These are phyloP conservation scores for Huso huso DNA, from an alignment of 2,797 vertebrate species.

Conservation along the genomic window DNA sequence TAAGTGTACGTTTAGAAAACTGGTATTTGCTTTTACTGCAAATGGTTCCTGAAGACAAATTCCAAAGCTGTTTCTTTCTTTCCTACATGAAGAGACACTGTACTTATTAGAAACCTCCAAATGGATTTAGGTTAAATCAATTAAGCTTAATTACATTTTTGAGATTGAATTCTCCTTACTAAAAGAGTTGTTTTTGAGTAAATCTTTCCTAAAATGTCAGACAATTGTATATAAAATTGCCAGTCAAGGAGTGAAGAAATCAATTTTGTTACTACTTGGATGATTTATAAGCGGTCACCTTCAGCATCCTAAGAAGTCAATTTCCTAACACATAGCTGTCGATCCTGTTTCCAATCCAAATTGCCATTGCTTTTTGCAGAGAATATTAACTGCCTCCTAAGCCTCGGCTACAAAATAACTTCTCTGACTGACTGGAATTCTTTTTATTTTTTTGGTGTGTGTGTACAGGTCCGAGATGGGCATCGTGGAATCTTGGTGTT, in stretches of 20 bases:
- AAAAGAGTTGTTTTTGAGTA: conserved; percentile 13
- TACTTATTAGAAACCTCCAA: neutral
- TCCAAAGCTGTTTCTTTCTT: too few relatives aligned
- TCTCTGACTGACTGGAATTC: too few relatives aligned
- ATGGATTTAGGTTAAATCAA: conserved; percentile 7
- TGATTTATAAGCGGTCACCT: conserved; percentile 30
- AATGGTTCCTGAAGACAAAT: too few relatives aligned
- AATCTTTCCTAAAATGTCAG: conserved; percentile 36
- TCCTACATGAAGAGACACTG: neutral
- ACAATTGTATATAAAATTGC: conserved; percentile 27
- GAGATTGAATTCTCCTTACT: conserved; percentile 11
- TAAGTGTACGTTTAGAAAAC: neutral
- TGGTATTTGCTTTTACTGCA: too few relatives aligned
- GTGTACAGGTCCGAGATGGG: conserved; percentile 86
- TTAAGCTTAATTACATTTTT: neutral
- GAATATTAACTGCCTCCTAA: neutral
- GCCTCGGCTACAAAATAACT: conserved; percentile 12
- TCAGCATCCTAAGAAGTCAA: neutral
- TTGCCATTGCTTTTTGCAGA: conserved; percentile 2
- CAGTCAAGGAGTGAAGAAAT: conserved; percentile 25
- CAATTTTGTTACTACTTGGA: conserved; percentile 22
- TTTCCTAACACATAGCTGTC: conserved; percentile 12
- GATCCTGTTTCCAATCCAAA: conserved; percentile 25
- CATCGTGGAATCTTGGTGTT: conserved; percentile 97
- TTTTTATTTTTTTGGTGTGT: conserved; percentile 18